phyloP scores from a whole-genome alignment of 2,113 vertebrate species.

The Oreotrochilus melanogaster region DNA sequence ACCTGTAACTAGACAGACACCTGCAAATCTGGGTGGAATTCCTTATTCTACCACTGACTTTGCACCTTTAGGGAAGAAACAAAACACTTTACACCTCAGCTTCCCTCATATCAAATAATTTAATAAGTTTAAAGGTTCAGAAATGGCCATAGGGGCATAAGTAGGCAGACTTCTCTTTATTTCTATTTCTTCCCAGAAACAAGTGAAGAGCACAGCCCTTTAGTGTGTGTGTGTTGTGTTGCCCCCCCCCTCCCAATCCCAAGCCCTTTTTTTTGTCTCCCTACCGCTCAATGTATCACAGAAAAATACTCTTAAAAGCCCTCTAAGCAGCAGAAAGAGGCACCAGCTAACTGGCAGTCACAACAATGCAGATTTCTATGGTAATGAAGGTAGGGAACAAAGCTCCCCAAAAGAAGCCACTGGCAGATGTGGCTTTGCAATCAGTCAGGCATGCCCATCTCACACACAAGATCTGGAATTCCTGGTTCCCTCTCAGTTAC shows the following conservation, averaged over 20 bases:
- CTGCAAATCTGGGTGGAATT: not conserved
- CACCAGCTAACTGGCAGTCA: not conserved
- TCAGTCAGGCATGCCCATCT: not conserved
- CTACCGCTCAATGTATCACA: not conserved
- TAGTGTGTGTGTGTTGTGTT: no score
- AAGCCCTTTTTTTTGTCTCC: not conserved
- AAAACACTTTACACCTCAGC: not conserved
- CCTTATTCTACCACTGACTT: not conserved
- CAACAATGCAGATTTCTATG: not conserved
- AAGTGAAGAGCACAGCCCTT: not conserved
- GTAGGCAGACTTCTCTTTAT: not conserved
- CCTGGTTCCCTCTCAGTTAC: conserved; percentile 26
- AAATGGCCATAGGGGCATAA: not conserved
- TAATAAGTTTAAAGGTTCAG: not conserved
- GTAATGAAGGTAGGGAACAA: not conserved
- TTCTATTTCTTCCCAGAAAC: not conserved
- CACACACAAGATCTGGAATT: not conserved
- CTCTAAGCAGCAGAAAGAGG: not conserved
- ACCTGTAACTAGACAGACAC: not conserved
- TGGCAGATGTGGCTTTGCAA: not conserved
- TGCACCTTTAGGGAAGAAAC: not conserved
- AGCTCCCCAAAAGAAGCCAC: not conserved
- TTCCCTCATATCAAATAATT: not conserved
- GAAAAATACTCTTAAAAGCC: not conserved
- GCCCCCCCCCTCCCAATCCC: no score